These are phyloP conservation scores for Holothuria scabra DNA, from an alignment of 53 echinoderm and acorn worm species.

Conservation along the genomic window DNA sequence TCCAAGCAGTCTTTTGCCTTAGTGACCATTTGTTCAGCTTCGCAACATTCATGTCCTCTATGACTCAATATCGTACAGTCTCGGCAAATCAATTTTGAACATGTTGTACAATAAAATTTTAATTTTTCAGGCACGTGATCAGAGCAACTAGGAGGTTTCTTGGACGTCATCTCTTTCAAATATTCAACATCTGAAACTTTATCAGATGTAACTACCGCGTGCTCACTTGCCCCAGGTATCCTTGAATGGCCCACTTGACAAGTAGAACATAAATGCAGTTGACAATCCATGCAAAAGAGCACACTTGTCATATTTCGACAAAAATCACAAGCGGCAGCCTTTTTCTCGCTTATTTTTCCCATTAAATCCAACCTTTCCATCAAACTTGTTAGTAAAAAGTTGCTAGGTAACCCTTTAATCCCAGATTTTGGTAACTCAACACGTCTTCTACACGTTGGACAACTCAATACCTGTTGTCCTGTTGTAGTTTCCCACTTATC, in stretches of 20 bases:
- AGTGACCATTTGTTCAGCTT: background rate
- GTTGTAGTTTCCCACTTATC: background rate
- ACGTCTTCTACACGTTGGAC: background rate
- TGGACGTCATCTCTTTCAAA: background rate
- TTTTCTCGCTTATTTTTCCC: no score
- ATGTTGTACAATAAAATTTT: constrained; percentile 1
- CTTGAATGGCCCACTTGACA: background rate
- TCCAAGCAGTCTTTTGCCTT: background rate
- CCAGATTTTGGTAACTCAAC: background rate
- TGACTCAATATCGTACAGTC: background rate
- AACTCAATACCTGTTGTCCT: background rate
- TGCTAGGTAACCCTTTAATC: background rate
- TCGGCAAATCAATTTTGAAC: constrained; percentile 1
- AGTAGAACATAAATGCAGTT: background rate
- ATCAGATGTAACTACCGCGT: background rate
- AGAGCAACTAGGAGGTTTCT: background rate
- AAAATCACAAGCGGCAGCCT: background rate
- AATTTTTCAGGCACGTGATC: background rate
- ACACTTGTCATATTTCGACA: background rate
- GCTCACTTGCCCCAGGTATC: background rate
- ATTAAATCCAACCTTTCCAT: constrained; percentile 5
- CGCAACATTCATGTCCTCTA: background rate
- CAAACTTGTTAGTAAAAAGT: background rate
- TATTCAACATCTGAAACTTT: background rate
- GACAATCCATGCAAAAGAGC: background rate